Percentiles rank a stretch among this genome's conserved stretches.
These are phyloP conservation scores for Laothoe populi DNA, from an alignment of 2,888 invertebrate genomes.

Conservation along the genomic window DNA sequence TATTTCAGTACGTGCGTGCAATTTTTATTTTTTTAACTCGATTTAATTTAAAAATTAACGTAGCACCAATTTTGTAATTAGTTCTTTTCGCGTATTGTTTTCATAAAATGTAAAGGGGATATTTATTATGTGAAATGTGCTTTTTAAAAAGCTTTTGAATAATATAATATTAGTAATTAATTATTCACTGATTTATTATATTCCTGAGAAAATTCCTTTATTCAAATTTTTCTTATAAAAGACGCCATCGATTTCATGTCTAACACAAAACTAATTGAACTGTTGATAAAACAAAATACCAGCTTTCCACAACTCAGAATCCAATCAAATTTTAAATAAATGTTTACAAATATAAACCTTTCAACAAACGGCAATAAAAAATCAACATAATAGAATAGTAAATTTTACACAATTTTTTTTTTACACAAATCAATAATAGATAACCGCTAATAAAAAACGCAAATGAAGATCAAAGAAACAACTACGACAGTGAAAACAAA, in stretches of 20 bases:
- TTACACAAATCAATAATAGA: neutral
- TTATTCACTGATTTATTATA: too few relatives aligned
- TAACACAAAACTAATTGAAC: too few relatives aligned
- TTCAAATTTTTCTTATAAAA: too few relatives aligned
- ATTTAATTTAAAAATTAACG: conserved; percentile 26
- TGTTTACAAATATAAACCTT: neutral
- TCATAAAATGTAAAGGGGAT: conserved; percentile 6
- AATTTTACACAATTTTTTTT: neutral
- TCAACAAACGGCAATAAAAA: too few relatives aligned
- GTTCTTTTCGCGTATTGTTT: neutral
- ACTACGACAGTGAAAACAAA: conserved; percentile 6
- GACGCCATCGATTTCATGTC: too few relatives aligned
- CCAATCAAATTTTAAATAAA: too few relatives aligned
- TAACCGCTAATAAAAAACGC: neutral
- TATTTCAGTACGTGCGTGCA: conserved; percentile 5
- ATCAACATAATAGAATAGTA: too few relatives aligned
- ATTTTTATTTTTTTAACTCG: conserved; percentile 7
- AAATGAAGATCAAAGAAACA: neutral
- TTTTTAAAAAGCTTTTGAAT: neutral
- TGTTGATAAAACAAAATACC: too few relatives aligned
- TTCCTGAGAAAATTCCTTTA: too few relatives aligned
- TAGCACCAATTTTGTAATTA: conserved; percentile 14
- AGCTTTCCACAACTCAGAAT: too few relatives aligned
- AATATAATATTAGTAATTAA: too few relatives aligned
- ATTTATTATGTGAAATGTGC: neutral